These are phyloP conservation scores for Panthera tigris DNA, from an alignment of 2,113 vertebrate genomes.

Conservation along the genomic window DNA sequence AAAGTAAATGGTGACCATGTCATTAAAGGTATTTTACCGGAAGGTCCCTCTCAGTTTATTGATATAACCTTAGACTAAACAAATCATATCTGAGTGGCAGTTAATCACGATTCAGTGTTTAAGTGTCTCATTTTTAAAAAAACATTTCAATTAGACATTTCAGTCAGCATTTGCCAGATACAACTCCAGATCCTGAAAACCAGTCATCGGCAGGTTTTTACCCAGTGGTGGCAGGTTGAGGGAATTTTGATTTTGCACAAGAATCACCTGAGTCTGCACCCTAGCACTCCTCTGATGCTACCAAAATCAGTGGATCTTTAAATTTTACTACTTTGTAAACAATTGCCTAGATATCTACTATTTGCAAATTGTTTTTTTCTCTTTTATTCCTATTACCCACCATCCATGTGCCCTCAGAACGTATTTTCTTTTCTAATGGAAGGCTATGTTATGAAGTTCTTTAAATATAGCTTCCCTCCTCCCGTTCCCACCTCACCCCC, in stretches of 20 bases:
- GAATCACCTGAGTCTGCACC: background rate
- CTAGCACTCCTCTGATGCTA: background rate
- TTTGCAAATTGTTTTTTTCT: background rate
- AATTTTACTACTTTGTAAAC: background rate
- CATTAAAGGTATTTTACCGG: background rate
- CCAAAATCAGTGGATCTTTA: background rate
- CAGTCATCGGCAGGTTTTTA: background rate
- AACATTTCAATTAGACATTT: background rate
- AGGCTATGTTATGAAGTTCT: background rate
- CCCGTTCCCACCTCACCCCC: background rate
- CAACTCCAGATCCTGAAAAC: background rate
- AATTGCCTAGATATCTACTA: background rate
- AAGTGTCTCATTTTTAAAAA: background rate
- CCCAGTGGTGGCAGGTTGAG: background rate
- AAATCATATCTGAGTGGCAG: background rate
- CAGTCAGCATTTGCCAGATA: background rate
- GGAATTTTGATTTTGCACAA: background rate
- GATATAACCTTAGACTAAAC: background rate
- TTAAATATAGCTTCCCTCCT: background rate
- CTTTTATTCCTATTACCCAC: background rate
- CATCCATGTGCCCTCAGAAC: background rate
- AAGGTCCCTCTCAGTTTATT: background rate
- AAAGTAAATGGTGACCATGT: background rate
- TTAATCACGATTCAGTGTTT: background rate
- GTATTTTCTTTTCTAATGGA: background rate